phyloP scores from a whole-genome alignment of 2,113 vertebrate genomes.

The Etia nguti region DNA sequence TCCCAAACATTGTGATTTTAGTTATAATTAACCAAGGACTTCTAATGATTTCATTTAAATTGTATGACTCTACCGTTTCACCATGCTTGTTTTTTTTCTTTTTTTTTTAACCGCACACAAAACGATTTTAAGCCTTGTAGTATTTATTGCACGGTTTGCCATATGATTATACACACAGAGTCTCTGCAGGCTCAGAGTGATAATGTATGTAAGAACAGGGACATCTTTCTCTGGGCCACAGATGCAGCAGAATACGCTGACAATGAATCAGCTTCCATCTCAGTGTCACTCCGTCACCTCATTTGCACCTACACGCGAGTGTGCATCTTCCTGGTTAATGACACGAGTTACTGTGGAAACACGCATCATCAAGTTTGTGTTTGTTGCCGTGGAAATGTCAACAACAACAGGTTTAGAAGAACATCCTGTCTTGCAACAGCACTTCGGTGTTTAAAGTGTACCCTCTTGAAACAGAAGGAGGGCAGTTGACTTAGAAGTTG shows the following conservation, averaged over 20 bases:
- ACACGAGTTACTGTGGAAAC: slow-evolving; percentile 13
- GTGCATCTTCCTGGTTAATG: neutral
- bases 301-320: slow-evolving; percentile 34
- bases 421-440: neutral
- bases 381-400: slow-evolving; percentile 15
- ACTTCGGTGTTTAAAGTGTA: neutral
- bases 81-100: accelerated
- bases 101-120: neutral
- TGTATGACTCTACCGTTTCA: neutral
- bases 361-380: neutral
- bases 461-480: neutral
- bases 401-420: slow-evolving; percentile 1
- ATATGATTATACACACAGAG: neutral
- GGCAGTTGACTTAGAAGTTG: neutral
- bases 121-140: neutral
- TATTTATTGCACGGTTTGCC: neutral
- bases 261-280: slow-evolving; percentile 35
- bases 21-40: neutral
- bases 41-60: neutral
- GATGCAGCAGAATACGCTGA: slow-evolving; percentile 1
- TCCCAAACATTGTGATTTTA: neutral
- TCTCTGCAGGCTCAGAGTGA: neutral
- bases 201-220: neutral
- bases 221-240: neutral
- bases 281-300: slow-evolving; percentile 8